phyloP scores from a whole-genome alignment of 2,113 vertebrate genomes.

The Terrapene triunguis region DNA sequence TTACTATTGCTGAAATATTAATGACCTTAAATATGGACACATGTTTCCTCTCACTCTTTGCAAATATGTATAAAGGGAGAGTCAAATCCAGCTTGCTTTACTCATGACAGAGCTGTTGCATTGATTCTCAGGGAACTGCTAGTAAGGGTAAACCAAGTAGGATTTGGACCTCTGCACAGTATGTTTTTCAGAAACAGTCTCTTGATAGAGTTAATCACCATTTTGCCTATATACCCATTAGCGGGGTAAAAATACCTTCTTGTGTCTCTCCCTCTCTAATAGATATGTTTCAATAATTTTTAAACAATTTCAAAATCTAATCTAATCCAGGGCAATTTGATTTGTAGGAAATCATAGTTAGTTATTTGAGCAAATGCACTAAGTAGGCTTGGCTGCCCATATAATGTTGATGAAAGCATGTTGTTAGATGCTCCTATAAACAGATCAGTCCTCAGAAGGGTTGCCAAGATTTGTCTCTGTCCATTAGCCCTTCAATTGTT shows the following conservation, averaged over 20 bases:
- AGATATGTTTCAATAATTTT: constrained; percentile 23
- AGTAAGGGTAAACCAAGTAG: background rate
- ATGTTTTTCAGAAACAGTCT: constrained; percentile 15
- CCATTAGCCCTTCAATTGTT: rapidly evolving
- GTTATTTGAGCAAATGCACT: constrained; percentile 56
- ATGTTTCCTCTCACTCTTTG: background rate
- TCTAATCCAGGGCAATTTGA: constrained; percentile 44
- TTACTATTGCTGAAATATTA: background rate
- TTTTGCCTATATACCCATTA: constrained; percentile 1
- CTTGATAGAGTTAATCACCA: constrained; percentile 36
- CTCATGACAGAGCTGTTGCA: background rate
- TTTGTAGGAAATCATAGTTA: constrained; percentile 56
- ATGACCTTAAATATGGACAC: background rate
- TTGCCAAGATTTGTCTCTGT: background rate
- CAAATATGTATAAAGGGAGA: background rate
- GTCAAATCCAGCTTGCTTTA: constrained; percentile 3
- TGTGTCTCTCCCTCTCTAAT: background rate
- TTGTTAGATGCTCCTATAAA: background rate
- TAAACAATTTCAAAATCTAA: constrained; percentile 59
- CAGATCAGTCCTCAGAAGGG: background rate
- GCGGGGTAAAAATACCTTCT: constrained; percentile 11
- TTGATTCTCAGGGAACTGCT: background rate
- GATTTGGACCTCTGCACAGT: background rate
- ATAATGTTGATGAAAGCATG: background rate
- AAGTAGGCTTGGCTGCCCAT: constrained; percentile 30